A percentile compares a stretch with the other conserved stretches of the same genome.
Conservation (phyloP, 2,113 vertebrate species). For the Oncorhynchus masou region DNA sequence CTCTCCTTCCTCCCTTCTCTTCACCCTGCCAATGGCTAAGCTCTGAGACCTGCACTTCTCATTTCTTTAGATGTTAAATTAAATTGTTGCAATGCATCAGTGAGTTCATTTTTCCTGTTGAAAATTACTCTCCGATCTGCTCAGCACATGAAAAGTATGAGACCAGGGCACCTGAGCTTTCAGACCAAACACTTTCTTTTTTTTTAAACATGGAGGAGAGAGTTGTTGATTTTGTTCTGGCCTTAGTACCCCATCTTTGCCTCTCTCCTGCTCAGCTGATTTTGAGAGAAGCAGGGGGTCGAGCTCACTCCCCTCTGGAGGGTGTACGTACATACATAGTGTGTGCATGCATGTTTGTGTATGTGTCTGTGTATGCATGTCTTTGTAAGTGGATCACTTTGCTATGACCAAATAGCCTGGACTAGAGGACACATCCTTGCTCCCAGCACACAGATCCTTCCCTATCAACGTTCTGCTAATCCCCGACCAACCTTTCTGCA, state of each 20-base stretch:
- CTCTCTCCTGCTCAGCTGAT: constrained; percentile 27
- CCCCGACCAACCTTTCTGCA: constrained; percentile 41
- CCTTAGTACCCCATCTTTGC: neutral
- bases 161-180: constrained; percentile 41
- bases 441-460: constrained; percentile 7
- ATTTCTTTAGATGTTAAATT: constrained; percentile 62
- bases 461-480: constrained; percentile 5
- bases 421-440: constrained; percentile 6
- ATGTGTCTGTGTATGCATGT: constrained; percentile 16
- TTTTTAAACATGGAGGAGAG: constrained; percentile 39
- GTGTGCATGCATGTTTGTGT: neutral
- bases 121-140: constrained; percentile 59
- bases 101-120: constrained; percentile 55
- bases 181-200: constrained; percentile 31
- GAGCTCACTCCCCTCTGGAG: constrained; percentile 22
- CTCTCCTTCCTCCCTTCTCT: neutral
- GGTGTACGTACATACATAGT: constrained; percentile 13
- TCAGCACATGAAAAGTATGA: constrained; percentile 54
- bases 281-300: constrained; percentile 40
- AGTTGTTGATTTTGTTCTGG: neutral
- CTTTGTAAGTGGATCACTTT: neutral
- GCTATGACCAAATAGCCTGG: constrained; percentile 25
- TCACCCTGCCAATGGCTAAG: constrained; percentile 42
- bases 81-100: constrained; percentile 68
- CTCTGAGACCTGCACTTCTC: constrained; percentile 37